Evolutionary conservation across 2,113 vertebrate species (phyloP).

Genomic region (Oplegnathus fasciatus): DNA sequence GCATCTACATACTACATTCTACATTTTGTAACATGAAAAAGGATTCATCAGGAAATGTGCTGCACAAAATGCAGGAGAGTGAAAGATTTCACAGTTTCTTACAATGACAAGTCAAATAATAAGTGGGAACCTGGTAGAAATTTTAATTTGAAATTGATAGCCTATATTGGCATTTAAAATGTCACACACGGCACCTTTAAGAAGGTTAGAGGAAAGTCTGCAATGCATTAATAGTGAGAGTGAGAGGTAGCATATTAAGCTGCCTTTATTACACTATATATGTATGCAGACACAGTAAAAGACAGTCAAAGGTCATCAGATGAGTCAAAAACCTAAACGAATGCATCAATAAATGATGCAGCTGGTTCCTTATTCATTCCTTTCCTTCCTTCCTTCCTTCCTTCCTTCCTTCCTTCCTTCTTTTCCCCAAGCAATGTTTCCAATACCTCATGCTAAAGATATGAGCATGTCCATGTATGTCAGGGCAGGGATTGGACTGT

Average conservation of each 20-base stretch:
- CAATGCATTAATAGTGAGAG: slow-evolving; percentile 1
- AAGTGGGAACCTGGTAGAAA: neutral
- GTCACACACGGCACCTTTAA: slow-evolving; percentile 29
- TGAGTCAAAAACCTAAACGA: neutral
- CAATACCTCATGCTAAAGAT: neutral
- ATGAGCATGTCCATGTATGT: neutral
- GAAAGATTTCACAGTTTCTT: neutral
- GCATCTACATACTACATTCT: neutral
- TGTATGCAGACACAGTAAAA: neutral
- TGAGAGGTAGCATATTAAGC: neutral
- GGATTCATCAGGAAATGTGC: neutral
- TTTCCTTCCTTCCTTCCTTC: too few species aligned
- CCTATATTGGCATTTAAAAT: neutral
- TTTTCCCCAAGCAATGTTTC: neutral
- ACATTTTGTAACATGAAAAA: neutral
- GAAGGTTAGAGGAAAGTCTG: slow-evolving; percentile 14
- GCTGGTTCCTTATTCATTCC: too few species aligned
- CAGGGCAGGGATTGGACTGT: neutral
- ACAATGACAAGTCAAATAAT: neutral
- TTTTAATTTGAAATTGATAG: neutral
- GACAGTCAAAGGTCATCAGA: neutral
- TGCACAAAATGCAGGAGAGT: neutral
- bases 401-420: too few species aligned
- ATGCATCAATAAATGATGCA: neutral
- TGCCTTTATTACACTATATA: neutral